Evolutionary conservation across 2,888 invertebrate genomes (phyloP).

Genomic region (Sphaerophoria taeniata): DNA sequence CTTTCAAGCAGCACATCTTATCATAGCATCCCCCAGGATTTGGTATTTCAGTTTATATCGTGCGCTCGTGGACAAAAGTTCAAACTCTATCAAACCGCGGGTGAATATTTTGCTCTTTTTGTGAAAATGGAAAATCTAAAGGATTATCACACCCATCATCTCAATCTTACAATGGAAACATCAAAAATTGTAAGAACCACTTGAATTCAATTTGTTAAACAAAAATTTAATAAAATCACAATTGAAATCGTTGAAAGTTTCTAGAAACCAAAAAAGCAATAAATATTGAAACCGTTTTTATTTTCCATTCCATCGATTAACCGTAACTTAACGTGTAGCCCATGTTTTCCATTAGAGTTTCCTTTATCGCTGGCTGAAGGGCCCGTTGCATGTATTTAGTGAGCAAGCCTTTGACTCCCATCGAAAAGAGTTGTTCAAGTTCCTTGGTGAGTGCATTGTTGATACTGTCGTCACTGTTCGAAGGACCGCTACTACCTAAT

Average conservation of each 20-base stretch:
- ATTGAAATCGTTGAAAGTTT: slow-evolving; percentile 25
- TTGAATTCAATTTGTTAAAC: slow-evolving; percentile 30
- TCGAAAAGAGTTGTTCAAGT: slow-evolving; percentile 93
- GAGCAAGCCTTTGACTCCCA: slow-evolving; percentile 91
- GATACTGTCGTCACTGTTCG: slow-evolving; percentile 83
- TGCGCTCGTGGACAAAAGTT: slow-evolving; percentile 56
- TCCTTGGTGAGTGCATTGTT: slow-evolving; percentile 89
- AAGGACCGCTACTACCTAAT: slow-evolving; percentile 49
- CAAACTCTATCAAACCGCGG: slow-evolving; percentile 18
- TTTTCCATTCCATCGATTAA: slow-evolving; percentile 78
- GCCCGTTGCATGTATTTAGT: slow-evolving; percentile 93
- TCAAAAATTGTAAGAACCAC: slow-evolving; percentile 78
- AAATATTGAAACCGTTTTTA: background rate
- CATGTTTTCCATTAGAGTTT: slow-evolving; percentile 93
- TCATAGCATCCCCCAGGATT: slow-evolving; percentile 66
- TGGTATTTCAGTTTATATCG: slow-evolving; percentile 58
- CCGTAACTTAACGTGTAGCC: slow-evolving; percentile 94
- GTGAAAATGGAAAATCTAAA: slow-evolving; percentile 65
- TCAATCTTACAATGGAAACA: slow-evolving; percentile 77
- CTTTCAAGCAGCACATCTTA: slow-evolving; percentile 44
- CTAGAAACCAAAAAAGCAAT: slow-evolving; percentile 21
- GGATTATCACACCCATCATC: slow-evolving; percentile 71
- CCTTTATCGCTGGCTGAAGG: slow-evolving; percentile 92
- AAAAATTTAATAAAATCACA: slow-evolving; percentile 58
- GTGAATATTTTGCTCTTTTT: slow-evolving; percentile 18